These are phyloP conservation scores for Cololabis saira DNA, from an alignment of 2,113 vertebrate species.

Conservation along the genomic window DNA sequence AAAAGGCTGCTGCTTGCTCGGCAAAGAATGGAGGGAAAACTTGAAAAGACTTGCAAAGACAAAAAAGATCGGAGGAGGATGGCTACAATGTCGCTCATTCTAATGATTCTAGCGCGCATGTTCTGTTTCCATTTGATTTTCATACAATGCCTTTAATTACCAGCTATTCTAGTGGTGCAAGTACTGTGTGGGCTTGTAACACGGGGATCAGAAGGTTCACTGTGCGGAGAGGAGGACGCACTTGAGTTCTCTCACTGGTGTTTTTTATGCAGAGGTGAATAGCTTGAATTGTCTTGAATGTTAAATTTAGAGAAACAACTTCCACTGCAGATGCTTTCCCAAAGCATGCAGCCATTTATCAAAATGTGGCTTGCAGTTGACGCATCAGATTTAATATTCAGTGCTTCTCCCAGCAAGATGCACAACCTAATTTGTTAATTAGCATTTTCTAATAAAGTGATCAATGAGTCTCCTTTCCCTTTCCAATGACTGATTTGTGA, in stretches of 20 bases:
- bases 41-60: constrained; percentile 52
- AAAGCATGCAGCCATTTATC: neutral
- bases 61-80: constrained; percentile 44
- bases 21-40: constrained; percentile 46
- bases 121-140: constrained; percentile 47
- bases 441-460: neutral
- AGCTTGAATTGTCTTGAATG: neutral
- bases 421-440: neutral
- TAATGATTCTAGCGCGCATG: constrained; percentile 46
- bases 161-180: constrained; percentile 28
- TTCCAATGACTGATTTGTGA: neutral
- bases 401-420: too few relatives aligned
- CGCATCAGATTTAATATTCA: too few relatives aligned
- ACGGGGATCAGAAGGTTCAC: constrained; percentile 15
- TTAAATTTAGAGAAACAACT: neutral
- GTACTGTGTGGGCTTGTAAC: constrained; percentile 48
- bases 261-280: neutral
- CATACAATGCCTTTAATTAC: constrained; percentile 66
- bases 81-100: constrained; percentile 31
- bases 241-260: neutral
- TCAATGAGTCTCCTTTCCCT: neutral
- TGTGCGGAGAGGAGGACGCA: constrained; percentile 8
- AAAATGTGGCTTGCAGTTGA: too few relatives aligned
- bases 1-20: constrained; percentile 38
- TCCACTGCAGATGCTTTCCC: neutral